Base-by-base conservation (phyloP, 2,797 vertebrate species). In the Mionectes olivaceus region DNA sequence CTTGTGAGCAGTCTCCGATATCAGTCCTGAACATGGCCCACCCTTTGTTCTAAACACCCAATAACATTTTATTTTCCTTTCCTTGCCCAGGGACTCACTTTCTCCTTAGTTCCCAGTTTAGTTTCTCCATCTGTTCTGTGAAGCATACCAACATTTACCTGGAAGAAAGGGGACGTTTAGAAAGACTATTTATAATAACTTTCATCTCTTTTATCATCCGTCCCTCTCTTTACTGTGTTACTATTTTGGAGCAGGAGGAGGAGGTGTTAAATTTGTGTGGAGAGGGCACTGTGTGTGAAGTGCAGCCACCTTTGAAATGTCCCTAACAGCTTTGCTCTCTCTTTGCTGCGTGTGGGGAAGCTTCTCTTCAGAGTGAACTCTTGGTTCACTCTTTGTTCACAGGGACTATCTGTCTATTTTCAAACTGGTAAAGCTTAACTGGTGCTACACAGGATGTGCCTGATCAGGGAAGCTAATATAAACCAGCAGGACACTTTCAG, bases 401-500 rank as follows among this genome's bases (percentile, higher is more conserved):
- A 65, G 0, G 49, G 35, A 50, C 50, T 47, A 7, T 76, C 79
- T 59, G 33, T 57, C 92, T 86, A 8, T 84, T 95, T 95, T 86
- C 77, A 79, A 67, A 60, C 59, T 33, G 50, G 88, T 81, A 78
- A 79, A 92, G 71, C 88, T 75, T 80, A 71, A 77, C 61, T 75
- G 64, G 67, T 43, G 77, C 92, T 85, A 32, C 68, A 19, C 25
- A 67, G 83, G 92, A 93, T 89, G 91, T 83, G 71, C 78, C 94
- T 93, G 80, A 75, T 49, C 61, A 85, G 65, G 74, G 87, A 81
- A 86, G 75, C 80, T 97, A 97, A 97, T 89, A 92, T 77, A 95
- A 96, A 97, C 93, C 97, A 97, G 95, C 90, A 95, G 96, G 88
- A 95, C 49, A 63, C 86, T 63, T 91, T 57, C 13, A 44, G 85